Evolutionary conservation across 2,797 vertebrate genomes (phyloP), one percentile per base, ranked within the genome.

Genomic region (Acanthurus tractus): DNA sequence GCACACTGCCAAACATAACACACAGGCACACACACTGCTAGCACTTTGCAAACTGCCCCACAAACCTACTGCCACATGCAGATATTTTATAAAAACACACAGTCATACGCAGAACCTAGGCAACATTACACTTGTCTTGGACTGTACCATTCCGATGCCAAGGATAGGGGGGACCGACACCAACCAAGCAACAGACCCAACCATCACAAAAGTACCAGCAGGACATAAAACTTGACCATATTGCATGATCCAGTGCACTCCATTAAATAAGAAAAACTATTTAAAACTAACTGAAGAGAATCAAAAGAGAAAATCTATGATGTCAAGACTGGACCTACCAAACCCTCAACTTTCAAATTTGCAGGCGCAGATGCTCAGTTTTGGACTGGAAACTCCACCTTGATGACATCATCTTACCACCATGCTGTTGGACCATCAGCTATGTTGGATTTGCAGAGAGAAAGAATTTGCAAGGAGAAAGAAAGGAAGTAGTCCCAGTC

Each of bases 151-250:
- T 82, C 57, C 71, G 72, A 92, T 84, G 91, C 92, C 92, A 92
- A 92, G 91, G 83, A 91, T 68, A 48, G 50, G 49, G 64, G 71
- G 56, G 61, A 85, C 68, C 63, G 57, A 65, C 64, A 66, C 45
- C 80, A 49, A 64, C 61, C 63, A 50, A 70, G 25, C 46, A 70
- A 53, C 74, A 50, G 74, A 83, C 61, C 49, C 5, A 78, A 70
- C 56, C 66, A 57, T 49, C 70, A 68, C 78, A 67, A 66, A 78
- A 74, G 78, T 84, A 89, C 93, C 91, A 95, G 91, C 93, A 88
- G 76, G 71, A 73, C 74, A 63, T 61, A 66, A 78, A 67, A 72
- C 61, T 63, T 5, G 40, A 49, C 70, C 22, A 67, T 61, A 69
- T 48, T 48, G 15, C 48, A 15, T 5, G 17, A 29, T 46, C n/a